Percentiles rank a stretch among this genome's conserved stretches.
These are phyloP conservation scores for Lithophane semibrunnea DNA, from an alignment of 2,888 invertebrate species.

Conservation along the genomic window DNA sequence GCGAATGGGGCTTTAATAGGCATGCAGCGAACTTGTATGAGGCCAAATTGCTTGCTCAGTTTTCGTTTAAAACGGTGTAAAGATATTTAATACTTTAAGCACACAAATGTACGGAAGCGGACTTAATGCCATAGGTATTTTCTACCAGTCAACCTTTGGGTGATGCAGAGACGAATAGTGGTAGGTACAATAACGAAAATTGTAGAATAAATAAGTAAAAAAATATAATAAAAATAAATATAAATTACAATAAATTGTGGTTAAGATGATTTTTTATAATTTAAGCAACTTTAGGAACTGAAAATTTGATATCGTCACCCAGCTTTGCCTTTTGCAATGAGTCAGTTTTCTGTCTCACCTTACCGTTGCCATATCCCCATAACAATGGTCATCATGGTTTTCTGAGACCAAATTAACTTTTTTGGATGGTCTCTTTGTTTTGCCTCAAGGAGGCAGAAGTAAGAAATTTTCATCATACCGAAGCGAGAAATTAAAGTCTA, in stretches of 20 bases:
- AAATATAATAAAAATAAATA: no score
- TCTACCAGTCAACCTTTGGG: no score
- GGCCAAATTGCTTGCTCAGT: constrained; percentile 36
- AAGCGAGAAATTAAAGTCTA: neutral
- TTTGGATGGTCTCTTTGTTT: neutral
- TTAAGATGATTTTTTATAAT: neutral
- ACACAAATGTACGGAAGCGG: no score
- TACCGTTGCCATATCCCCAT: neutral
- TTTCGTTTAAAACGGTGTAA: constrained; percentile 21
- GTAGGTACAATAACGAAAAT: no score
- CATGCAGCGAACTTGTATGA: constrained; percentile 17
- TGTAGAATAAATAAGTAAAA: no score
- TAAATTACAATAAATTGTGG: no score
- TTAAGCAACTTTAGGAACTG: neutral
- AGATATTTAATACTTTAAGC: neutral
- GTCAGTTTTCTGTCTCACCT: neutral
- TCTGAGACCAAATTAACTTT: neutral
- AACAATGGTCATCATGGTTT: neutral
- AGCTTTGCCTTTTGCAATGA: neutral
- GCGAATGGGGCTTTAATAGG: constrained; percentile 36
- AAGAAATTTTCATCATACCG: neutral
- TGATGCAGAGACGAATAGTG: no score
- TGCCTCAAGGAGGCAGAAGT: neutral
- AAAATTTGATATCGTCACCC: neutral
- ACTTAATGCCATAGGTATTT: no score